phyloP scores from a whole-genome alignment of 1,140 invertebrate genomes.

The Gonatopus flavifemur region DNA sequence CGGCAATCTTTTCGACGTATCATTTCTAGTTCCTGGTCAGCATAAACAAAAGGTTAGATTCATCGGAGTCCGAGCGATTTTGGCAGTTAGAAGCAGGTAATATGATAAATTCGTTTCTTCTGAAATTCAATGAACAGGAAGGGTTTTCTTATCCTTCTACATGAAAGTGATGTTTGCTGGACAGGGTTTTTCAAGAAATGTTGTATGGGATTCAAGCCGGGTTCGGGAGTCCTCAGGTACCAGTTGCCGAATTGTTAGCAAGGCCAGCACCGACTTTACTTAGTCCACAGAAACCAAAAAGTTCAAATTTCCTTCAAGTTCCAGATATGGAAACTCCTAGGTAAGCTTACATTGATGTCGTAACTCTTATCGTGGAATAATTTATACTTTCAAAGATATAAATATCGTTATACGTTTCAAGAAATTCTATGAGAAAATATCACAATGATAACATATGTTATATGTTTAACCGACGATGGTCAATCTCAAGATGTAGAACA shows the following conservation, averaged over 20 bases:
- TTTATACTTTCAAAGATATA: neutral
- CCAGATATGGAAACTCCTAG: slow-evolving; percentile 70
- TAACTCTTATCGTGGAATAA: neutral
- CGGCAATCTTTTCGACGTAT: slow-evolving; percentile 84
- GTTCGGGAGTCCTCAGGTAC: slow-evolving; percentile 90
- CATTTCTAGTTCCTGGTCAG: slow-evolving; percentile 83
- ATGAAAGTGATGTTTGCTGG: slow-evolving; percentile 15
- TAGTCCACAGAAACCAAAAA: slow-evolving; percentile 84
- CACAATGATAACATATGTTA: neutral
- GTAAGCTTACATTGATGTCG: slow-evolving; percentile 46
- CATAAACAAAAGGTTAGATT: slow-evolving; percentile 87
- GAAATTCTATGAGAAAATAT: too few relatives aligned
- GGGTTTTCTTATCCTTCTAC: slow-evolving; percentile 3
- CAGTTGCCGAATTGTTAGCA: slow-evolving; percentile 82
- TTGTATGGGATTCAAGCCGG: slow-evolving; percentile 91
- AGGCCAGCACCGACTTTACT: slow-evolving; percentile 81
- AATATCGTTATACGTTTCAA: neutral
- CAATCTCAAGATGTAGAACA: slow-evolving; percentile 1
- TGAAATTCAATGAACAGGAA: too few relatives aligned
- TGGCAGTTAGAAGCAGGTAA: slow-evolving; percentile 85
- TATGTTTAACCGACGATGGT: neutral
- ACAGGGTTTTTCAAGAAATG: slow-evolving; percentile 87
- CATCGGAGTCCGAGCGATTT: slow-evolving; percentile 86
- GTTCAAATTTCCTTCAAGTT: slow-evolving; percentile 88
- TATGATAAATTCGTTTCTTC: too few relatives aligned